Conservation (phyloP, 2,888 invertebrate genomes). For the Prosopocoilus inquinatus region DNA sequence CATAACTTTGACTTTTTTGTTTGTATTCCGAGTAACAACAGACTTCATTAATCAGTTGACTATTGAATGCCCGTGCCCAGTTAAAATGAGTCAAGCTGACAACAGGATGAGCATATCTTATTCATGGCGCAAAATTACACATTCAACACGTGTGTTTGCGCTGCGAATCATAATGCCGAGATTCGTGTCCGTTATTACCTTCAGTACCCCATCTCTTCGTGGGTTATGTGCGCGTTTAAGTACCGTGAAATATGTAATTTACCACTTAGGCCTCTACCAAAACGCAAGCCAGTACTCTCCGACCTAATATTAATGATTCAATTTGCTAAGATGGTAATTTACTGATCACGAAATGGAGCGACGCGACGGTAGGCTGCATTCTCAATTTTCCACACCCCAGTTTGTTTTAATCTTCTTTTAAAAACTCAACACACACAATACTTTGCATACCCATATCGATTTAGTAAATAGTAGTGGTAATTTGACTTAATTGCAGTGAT, state of each 20-base stretch:
- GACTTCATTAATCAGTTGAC: slow-evolving; percentile 10
- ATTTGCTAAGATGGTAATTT: too few species aligned
- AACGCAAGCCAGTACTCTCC: not conserved
- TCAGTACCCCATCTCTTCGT: slow-evolving; percentile 6
- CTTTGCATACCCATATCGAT: too few species aligned
- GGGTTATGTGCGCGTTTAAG: slow-evolving; percentile 4
- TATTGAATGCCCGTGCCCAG: slow-evolving; percentile 10
- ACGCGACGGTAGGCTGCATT: too few species aligned
- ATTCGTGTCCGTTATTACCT: slow-evolving; percentile 8
- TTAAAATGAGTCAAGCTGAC: slow-evolving; percentile 15
- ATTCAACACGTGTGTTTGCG: slow-evolving; percentile 13
- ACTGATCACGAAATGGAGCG: too few species aligned
- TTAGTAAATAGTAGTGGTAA: too few species aligned
- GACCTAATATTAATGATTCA: too few species aligned
- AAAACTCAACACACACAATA: too few species aligned
- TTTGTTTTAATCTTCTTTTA: too few species aligned
- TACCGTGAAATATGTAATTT: slow-evolving; percentile 5
- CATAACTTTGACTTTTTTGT: too few species aligned
- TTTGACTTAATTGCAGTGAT: too few species aligned
- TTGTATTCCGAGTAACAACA: too few species aligned
- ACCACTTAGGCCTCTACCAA: not conserved
- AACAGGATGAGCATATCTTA: slow-evolving; percentile 4
- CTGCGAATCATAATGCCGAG: slow-evolving; percentile 3
- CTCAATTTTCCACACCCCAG: too few species aligned
- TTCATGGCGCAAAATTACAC: slow-evolving; percentile 10